Base-by-base conservation (phyloP, 2,797 vertebrate genomes). In the Fistularia commersonii region DNA sequence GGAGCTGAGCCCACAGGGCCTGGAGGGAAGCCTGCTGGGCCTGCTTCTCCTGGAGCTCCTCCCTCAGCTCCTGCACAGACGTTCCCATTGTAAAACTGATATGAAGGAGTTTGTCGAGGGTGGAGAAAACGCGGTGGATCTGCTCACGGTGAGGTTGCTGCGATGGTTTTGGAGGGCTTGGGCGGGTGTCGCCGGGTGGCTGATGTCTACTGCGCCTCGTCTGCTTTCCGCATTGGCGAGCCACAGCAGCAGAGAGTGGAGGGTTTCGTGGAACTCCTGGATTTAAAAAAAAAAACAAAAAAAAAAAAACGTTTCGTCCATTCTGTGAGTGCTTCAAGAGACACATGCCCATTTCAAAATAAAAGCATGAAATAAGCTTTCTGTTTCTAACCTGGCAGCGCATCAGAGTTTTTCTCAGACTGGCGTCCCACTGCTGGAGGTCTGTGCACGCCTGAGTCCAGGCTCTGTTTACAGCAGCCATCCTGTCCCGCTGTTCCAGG, bases 171-270 rank as follows among this genome's bases (percentile, higher is more conserved):
- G 75, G 53, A 92, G 76, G 2, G 50, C 53, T 44, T 55, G 53
- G 38, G 52, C 79, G 1, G 87, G 76, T 1, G 88, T 83, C 15
- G 77, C 69, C 0, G 79, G 78, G 51, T 90, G 66, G 0, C 65
- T 41, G 61, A 91, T 67, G 37, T 83, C 85, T 39, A 89, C 89
- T 0, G 87, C 56, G 13, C 77, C 88, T 51, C 92, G 85, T 14
- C 76, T 77, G 64, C 87, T 90, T 66, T 97, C 95, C 0, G 93
- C 93, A 6, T 86, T 85, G 1, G 89, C 90, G 64, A 98, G 68
- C 93, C 95, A 98, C 66, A 97, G 82, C 57, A 98, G 82, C 64
- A 97, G 81, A 4, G 89, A 88, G 57, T 95, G 92, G 50, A 93
- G 91, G 38, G 68, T 70, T 42, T 91, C 82, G 3, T 97, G 93